A percentile compares a stretch with the other conserved stretches of the same genome.
Conservation (phyloP, 2,113 vertebrate species). For the Anser cygnoides region DNA sequence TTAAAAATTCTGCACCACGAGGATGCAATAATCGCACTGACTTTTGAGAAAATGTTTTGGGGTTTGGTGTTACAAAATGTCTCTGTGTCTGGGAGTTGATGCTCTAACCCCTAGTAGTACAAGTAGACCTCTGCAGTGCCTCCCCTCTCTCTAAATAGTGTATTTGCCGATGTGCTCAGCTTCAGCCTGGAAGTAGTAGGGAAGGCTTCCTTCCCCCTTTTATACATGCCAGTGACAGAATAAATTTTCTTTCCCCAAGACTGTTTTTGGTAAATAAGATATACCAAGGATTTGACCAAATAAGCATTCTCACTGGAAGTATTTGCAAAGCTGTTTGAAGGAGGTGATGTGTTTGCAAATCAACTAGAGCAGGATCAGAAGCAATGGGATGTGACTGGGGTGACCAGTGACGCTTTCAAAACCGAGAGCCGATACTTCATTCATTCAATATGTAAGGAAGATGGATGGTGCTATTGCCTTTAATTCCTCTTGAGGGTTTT, state of each 20-base stretch:
- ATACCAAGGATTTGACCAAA: neutral
- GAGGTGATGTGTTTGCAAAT: neutral
- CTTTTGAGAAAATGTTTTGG: conserved; percentile 48
- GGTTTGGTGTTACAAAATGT: conserved; percentile 17
- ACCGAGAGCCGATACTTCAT: neutral
- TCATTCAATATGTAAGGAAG: neutral
- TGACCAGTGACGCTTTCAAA: neutral
- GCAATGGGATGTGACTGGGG: neutral
- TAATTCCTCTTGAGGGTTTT: conserved; percentile 44
- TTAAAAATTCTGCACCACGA: conserved; percentile 49
- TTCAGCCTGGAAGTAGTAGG: neutral
- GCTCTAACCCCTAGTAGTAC: neutral
- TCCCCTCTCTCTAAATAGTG: neutral
- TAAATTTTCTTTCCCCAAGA: neutral
- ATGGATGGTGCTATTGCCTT: conserved; percentile 9
- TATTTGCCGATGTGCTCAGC: neutral
- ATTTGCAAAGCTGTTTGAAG: neutral
- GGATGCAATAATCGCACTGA: conserved; percentile 28
- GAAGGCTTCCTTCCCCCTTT: neutral
- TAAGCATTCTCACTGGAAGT: neutral
- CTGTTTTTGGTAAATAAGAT: neutral
- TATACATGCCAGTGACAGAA: neutral
- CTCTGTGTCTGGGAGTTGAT: neutral
- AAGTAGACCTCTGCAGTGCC: neutral
- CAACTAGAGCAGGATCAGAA: neutral